These are phyloP conservation scores for Phalacrocorax aristotelis DNA, from an alignment of 2,113 vertebrate species.

Conservation along the genomic window DNA sequence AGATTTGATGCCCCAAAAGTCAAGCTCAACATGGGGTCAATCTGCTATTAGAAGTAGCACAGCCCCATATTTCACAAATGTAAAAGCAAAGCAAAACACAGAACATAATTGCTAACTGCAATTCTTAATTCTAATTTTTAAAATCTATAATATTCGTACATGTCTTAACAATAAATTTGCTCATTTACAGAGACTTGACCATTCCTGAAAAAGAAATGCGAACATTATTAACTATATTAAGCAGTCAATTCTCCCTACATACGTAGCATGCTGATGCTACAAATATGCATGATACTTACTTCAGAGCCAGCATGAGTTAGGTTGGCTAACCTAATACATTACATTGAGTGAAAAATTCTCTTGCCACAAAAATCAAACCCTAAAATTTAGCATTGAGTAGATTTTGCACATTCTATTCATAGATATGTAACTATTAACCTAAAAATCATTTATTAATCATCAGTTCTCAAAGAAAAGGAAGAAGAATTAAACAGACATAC, in stretches of 20 bases:
- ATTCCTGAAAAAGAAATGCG: neutral
- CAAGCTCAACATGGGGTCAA: neutral
- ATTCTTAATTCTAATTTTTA: neutral
- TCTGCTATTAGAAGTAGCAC: neutral
- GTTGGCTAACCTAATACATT: neutral
- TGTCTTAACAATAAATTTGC: neutral
- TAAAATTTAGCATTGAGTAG: neutral
- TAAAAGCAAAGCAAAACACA: neutral
- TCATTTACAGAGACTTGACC: neutral
- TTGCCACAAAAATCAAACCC: neutral
- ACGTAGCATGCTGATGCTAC: fast-evolving
- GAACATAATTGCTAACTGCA: neutral
- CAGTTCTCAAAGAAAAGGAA: neutral
- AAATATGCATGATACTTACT: neutral
- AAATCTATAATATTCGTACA: neutral
- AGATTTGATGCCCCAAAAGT: neutral
- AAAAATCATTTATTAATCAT: neutral
- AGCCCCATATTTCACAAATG: neutral
- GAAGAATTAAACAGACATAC: neutral
- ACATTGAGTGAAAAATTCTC: neutral
- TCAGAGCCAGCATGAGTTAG: neutral
- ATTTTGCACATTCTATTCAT: neutral
- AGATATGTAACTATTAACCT: neutral
- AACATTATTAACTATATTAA: neutral
- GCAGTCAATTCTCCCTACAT: neutral